Evolutionary conservation across 1,140 invertebrate species (phyloP).

Genomic region (Oppia nitens): DNA sequence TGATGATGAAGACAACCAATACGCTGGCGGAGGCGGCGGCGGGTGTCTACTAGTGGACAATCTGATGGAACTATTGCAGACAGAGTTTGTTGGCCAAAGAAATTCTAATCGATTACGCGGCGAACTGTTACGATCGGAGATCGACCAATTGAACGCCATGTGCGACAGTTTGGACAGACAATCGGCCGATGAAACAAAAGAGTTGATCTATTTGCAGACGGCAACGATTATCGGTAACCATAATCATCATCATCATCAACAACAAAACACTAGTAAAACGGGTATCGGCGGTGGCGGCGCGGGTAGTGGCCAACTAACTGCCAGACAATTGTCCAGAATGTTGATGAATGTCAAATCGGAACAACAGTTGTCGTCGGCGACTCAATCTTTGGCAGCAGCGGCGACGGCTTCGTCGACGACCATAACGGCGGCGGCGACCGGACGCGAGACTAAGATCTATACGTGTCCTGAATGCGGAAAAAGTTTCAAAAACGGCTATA

Average conservation of each 20-base stretch:
- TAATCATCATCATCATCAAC: background rate
- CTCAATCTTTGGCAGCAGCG: background rate
- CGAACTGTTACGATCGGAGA: background rate
- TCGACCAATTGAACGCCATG: background rate
- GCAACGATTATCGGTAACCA: background rate
- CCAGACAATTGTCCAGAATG: background rate
- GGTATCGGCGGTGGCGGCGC: background rate
- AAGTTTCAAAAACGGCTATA: constrained; percentile 5
- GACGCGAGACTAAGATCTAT: background rate
- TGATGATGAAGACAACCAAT: no score
- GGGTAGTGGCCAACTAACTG: background rate
- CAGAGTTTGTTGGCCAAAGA: background rate
- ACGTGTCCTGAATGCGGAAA: constrained; percentile 10
- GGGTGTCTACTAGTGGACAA: no score
- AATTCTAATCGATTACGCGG: background rate
- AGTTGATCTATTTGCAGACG: background rate
- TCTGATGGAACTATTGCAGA: constrained; percentile 4
- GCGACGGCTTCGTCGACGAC: background rate
- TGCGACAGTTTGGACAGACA: background rate
- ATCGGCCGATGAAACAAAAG: background rate
- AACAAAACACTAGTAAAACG: background rate
- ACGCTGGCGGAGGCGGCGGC: no score
- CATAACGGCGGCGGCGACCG: background rate
- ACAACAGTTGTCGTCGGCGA: background rate
- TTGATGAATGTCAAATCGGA: background rate